Evolutionary conservation across 1,140 invertebrate genomes (phyloP), one percentile per base, ranked within the genome.

Genomic region (Nasonia vitripennis): DNA sequence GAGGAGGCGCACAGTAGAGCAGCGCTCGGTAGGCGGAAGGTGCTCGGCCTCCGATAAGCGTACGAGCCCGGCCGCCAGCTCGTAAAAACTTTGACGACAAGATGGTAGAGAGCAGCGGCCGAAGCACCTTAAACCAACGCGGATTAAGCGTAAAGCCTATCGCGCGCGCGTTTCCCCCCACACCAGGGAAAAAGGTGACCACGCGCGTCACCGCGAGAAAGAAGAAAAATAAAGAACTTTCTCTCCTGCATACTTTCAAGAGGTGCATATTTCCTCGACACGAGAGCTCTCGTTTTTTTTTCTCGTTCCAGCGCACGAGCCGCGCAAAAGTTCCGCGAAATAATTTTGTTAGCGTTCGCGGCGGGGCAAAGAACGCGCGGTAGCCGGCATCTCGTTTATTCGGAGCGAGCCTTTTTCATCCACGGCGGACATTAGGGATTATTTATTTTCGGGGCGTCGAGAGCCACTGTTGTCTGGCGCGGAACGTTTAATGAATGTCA

Each of bases 81-180:
- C 83, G 83, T 84, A 84, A 84, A 84, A 84, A 84, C 67, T 79
- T 79, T 48, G 83, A 84, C 75, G 83, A 79, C 74, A 74, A 78
- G 75, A 41, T 68, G 83, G 75, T 62, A 31, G 31, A 31, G 31
- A 45, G 23, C 68, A 55, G 70, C 51, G 51, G 20, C 27, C 27
- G 71, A 11, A 45, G 74, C 74, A 20, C 37, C 74, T 48, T 23
- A 55, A n/a, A 11, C n/a, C 48, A 41, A 11, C n/a, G 48, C 55
- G 55, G 79, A 81, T 81, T 81, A 81, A 81, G 67, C 77, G 41
- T 37, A 75, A 41, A 20, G 34, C 23, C 7, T 51, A 78, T 79
- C 78, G 27, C 34, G 51, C 34, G 51, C 55, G 27, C 68, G 51
- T 71, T 81, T 81, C 79, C 55, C 17, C 1, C 2, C 67, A 31